Evolutionary conservation across 2,888 invertebrate species (phyloP), one percentile per base, ranked within the genome.

Genomic region (Sinodicranocentrus sp.): DNA sequence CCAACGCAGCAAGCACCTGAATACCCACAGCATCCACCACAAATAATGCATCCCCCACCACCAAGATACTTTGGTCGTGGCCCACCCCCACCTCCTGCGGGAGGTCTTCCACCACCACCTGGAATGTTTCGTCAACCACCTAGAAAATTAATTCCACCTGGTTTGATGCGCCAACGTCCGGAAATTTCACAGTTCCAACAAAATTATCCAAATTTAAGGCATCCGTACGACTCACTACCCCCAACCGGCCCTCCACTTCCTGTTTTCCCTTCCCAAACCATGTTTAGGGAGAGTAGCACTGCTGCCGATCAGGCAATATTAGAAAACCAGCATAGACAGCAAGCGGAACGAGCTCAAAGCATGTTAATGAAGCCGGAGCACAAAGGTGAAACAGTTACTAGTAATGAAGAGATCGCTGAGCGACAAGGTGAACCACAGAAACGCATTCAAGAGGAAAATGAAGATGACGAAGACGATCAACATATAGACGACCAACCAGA

Each of bases 341-440:
- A 86, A 26, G 79, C 75, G 8, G 85, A 86, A 57, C 54, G 72
- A 15, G 65, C 79, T 39, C 71, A 84, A 23, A 84, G 84, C 33
- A 84, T 86, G 84, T 28, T 78, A 8, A 26, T 86, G 71, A 77
- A 77, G 43, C 84, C 86, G n/a, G 86, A 86, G 19, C 86, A 84
- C 19, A 86, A 86, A 54, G 59, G 15, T 15, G 75, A 73, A 10
- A 52, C 61, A 2, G 21, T 15, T 15, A 39, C 15, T 13, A 59
- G 21, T 23, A 68, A 73, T 17, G 79, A 76, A 54, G 70, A 54
- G 17, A 23, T 57, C 3, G n/a, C 65, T 26, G 33, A 57, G 8
- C 39, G 84, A 54, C 48, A 67, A 26, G 80, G 84, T 1, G 76
- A 76, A 43, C 79, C 80, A n/a, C 63, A 65, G 19, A 84, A 76